These are phyloP conservation scores for Gallinago jamesoni DNA, from an alignment of 2,113 vertebrate species.

Conservation along the genomic window DNA sequence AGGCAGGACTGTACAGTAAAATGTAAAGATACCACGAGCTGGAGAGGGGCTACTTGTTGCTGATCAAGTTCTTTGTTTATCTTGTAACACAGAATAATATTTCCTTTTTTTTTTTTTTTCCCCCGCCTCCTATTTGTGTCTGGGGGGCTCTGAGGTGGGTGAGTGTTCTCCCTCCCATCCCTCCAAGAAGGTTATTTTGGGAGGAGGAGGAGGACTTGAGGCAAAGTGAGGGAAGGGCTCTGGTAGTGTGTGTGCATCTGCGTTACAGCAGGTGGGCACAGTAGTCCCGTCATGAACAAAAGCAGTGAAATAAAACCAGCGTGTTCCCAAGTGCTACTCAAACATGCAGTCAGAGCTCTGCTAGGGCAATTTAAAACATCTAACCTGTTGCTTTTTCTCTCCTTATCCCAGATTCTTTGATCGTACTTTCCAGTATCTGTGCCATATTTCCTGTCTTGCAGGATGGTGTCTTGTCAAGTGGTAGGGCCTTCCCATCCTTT, in stretches of 20 bases:
- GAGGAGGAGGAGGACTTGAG: background rate
- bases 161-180: background rate
- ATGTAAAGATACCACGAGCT: background rate
- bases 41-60: background rate
- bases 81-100: background rate
- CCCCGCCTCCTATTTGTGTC: background rate
- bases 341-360: background rate
- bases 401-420: too few relatives aligned
- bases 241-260: too few relatives aligned
- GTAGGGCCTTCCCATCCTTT: background rate
- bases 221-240: background rate
- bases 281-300: background rate
- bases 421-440: background rate
- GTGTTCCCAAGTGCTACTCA: background rate
- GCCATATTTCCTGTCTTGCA: background rate
- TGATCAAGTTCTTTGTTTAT: background rate
- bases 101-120: background rate
- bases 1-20: background rate
- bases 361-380: background rate
- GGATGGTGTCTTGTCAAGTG: background rate
- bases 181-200: background rate
- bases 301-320: background rate
- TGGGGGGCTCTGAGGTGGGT: background rate
- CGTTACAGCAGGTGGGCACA: background rate
- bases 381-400: background rate